Evolutionary conservation across 2,113 vertebrate species (phyloP), one percentile per base, ranked within the genome.

Genomic region (Ploceus nigricollis): DNA sequence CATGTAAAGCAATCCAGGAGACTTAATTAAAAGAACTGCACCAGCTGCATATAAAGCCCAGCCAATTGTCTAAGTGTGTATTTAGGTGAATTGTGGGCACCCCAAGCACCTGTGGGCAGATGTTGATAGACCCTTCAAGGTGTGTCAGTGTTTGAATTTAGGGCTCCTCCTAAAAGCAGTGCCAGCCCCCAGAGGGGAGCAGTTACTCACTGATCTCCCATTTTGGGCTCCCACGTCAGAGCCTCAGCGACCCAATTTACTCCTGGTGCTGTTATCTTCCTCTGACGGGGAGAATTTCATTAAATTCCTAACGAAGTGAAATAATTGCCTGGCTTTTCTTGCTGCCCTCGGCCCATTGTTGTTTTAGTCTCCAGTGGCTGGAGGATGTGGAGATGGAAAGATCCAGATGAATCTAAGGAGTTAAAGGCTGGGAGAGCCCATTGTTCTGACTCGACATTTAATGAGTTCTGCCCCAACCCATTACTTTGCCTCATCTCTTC

Each of bases 381-480:
- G 51, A 83, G 79, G 82, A 94, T 37, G 76, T 44, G 2, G 64
- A 83, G 92, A 93, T 90, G 60, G 92, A 95, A 95, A 92, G 85
- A 96, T 94, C 42, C 92, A 64, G 92, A 57, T 56, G 75, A 87
- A 77, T 71, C 82, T 71, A 70, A 88, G 90, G 82, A 89, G 96
- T 83, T 83, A 82, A 87, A 92, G 96, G 79, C 82, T 73, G 68
- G 72, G 69, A 40, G n/a, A 78, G 37, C 25, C 60, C 48, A 95
- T 97, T 94, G 90, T 97, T 95, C 92, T 92, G 80, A 39, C 60
- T 60, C 30, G 1, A 51, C 31, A 11, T 30, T 95, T 96, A 96
- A 97, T 96, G 82, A 97, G 90, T 56, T 97, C 90, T 82, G 42
- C 33, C 72, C 69, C 93, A 87, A 1, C 78, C 80, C 92, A 82